phyloP scores from a whole-genome alignment of 2,113 vertebrate species.

The Blennius ocellaris region DNA sequence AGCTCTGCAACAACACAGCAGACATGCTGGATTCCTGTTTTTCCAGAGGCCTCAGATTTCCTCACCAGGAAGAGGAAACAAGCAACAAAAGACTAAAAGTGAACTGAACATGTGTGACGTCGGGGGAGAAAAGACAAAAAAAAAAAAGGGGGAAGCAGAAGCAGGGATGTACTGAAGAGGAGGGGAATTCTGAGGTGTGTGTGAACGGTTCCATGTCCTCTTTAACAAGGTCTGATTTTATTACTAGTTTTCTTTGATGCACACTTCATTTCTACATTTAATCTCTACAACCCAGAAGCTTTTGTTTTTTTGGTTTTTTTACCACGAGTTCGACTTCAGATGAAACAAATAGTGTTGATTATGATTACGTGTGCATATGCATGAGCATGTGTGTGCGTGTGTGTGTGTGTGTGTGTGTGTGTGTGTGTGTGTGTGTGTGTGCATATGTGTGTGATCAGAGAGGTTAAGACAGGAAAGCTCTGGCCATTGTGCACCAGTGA shows the following conservation, averaged over 20 bases:
- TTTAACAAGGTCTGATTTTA: too few species aligned
- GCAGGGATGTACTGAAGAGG: constrained; percentile 54
- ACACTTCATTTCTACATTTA: too few species aligned
- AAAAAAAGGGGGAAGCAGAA: too few species aligned
- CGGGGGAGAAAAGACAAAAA: neutral
- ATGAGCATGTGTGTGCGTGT: constrained; percentile 41
- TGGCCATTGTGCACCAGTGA: constrained; percentile 83
- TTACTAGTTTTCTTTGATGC: too few species aligned
- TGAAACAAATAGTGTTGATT: constrained; percentile 47
- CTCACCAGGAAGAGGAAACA: constrained; percentile 80
- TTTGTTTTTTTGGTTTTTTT: too few species aligned
- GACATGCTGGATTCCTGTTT: constrained; percentile 70
- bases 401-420: constrained; percentile 68
- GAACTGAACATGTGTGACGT: constrained; percentile 42
- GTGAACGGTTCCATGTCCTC: too few species aligned
- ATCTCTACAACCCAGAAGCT: too few species aligned
- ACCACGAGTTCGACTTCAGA: neutral
- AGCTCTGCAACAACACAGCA: constrained; percentile 47
- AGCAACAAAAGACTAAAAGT: constrained; percentile 63
- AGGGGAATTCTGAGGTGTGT: constrained; percentile 7
- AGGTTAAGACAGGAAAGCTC: constrained; percentile 84
- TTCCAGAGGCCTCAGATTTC: constrained; percentile 71
- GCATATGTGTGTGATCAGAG: constrained; percentile 74
- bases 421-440: constrained; percentile 44
- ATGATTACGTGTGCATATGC: constrained; percentile 28